Evolutionary conservation across 2,113 vertebrate species (phyloP).

Genomic region (Cinclus mexicanus): DNA sequence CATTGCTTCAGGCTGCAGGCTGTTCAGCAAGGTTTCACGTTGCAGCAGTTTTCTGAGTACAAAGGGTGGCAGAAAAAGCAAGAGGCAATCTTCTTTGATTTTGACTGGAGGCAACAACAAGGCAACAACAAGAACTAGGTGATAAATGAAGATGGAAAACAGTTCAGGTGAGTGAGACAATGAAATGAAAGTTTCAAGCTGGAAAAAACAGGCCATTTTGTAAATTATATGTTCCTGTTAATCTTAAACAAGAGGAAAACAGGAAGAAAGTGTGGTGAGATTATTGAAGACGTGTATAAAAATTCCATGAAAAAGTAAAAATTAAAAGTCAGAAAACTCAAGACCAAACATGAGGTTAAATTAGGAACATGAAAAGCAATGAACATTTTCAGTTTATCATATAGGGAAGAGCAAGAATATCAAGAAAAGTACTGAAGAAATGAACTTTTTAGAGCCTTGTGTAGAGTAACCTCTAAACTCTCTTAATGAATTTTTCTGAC

Average conservation of each 20-base stretch:
- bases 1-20: accelerated
- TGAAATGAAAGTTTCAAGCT: not conserved
- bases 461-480: not conserved
- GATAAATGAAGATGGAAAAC: not conserved
- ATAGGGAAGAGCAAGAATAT: not conserved
- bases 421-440: not conserved
- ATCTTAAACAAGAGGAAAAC: not conserved
- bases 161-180: not conserved
- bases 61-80: not conserved
- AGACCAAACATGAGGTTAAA: not conserved
- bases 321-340: not conserved
- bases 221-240: not conserved
- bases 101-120: not conserved
- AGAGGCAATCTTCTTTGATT: not conserved
- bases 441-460: not conserved
- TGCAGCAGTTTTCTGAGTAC: not conserved
- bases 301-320: not conserved
- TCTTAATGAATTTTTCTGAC: not conserved
- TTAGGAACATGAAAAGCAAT: not conserved
- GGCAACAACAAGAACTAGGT: not conserved
- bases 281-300: not conserved
- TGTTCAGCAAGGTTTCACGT: not conserved
- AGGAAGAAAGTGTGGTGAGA: not conserved
- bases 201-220: not conserved
- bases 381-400: not conserved